Conservation (phyloP, 2,113 vertebrate genomes). For the Catharus minimus region DNA sequence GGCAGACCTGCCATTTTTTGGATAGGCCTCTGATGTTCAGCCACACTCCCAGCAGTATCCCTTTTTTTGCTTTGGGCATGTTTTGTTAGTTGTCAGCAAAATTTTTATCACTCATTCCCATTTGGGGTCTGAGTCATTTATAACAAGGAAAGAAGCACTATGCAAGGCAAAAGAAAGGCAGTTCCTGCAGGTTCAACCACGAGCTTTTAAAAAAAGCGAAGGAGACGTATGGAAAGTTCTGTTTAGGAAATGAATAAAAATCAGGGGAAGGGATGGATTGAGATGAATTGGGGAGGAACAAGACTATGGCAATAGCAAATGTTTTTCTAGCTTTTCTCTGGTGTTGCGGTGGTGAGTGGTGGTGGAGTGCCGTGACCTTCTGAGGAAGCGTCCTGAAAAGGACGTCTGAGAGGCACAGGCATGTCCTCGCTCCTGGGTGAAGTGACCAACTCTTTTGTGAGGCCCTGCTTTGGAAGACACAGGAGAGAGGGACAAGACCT, state of each 20-base stretch:
- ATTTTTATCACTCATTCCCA: no score
- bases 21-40: background rate
- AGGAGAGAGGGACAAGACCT: no score
- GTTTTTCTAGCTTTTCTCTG: background rate
- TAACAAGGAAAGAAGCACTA: background rate
- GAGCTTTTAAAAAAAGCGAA: background rate
- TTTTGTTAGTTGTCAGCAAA: no score
- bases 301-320: background rate
- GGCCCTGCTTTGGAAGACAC: no score
- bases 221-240: background rate
- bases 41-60: no score
- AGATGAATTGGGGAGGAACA: background rate
- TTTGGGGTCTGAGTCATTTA: no score
- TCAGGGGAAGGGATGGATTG: background rate
- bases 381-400: no score
- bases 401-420: no score
- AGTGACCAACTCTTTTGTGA: no score
- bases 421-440: no score
- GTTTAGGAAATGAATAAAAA: background rate
- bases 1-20: background rate
- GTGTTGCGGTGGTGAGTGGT: no score
- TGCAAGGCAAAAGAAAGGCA: background rate
- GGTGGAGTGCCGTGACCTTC: no score
- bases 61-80: background rate
- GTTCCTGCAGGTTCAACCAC: background rate